phyloP scores from a whole-genome alignment of 2,797 vertebrate genomes.

The Cyprinella venusta region DNA sequence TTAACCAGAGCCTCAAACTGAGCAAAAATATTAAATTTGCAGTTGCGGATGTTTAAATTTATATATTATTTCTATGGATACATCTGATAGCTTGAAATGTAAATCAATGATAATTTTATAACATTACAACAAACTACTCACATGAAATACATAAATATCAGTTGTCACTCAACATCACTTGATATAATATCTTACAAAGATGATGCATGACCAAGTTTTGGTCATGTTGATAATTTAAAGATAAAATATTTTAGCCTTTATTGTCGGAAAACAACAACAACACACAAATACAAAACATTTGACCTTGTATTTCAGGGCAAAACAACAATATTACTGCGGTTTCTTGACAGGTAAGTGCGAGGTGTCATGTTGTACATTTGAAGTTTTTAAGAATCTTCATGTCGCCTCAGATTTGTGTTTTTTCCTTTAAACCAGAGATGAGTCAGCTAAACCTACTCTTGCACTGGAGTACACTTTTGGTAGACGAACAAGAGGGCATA shows the following conservation, averaged over 20 bases:
- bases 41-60: neutral
- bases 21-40: neutral
- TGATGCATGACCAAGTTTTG: neutral
- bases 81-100: too few species aligned
- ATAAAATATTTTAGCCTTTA: neutral
- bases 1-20: neutral
- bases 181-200: too few species aligned
- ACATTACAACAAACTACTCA: neutral
- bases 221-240: neutral
- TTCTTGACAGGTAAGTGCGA: slow-evolving; percentile 88
- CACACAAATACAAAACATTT: neutral
- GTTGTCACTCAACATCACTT: too few species aligned
- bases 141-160: neutral
- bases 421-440: slow-evolving; percentile 80
- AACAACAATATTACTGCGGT: slow-evolving; percentile 91
- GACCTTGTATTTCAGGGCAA: slow-evolving; percentile 82
- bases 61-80: too few species aligned
- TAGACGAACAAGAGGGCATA: slow-evolving; percentile 88
- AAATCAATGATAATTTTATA: too few species aligned
- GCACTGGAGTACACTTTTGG: slow-evolving; percentile 95
- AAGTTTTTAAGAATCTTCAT: neutral
- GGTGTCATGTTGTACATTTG: neutral
- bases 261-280: neutral
- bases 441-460: slow-evolving; percentile 90
- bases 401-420: neutral